A percentile compares a stretch with the other conserved stretches of the same genome.
Conservation (phyloP, 2,888 invertebrate genomes). For the Tetanocera ferruginea region DNA sequence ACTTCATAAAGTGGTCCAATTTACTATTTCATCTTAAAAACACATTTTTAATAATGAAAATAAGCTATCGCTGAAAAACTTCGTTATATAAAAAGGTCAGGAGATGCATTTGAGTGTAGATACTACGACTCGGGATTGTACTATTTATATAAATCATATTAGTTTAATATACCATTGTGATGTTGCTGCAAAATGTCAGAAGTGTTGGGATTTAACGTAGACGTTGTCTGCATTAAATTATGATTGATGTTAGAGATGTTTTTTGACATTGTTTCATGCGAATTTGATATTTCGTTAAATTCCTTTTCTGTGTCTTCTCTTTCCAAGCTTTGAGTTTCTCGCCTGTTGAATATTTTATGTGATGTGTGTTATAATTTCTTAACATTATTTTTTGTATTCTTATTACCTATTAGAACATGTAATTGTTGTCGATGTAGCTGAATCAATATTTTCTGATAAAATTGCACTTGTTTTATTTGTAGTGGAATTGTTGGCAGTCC, state of each 20-base stretch:
- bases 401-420: constrained; percentile 4
- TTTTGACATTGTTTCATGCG: not conserved
- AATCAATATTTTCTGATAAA: constrained; percentile 28
- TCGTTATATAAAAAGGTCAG: too few relatives aligned
- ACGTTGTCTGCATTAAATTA: not conserved
- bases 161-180: constrained; percentile 49
- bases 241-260: not conserved
- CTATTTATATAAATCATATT: not conserved
- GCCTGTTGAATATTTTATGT: not conserved
- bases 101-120: too few relatives aligned
- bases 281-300: not conserved
- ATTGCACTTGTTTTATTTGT: constrained; percentile 64
- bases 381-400: not conserved
- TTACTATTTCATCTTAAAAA: too few relatives aligned
- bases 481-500: constrained; percentile 66
- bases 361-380: not conserved
- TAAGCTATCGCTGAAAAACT: too few relatives aligned
- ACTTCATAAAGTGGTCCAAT: too few relatives aligned
- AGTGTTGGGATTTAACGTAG: constrained; percentile 3
- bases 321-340: not conserved
- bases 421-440: not conserved
- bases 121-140: too few relatives aligned
- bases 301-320: not conserved
- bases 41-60: too few relatives aligned
- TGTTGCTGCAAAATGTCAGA: constrained; percentile 26